Evolutionary conservation across 2,797 vertebrate species (phyloP), one percentile per base, ranked within the genome.

Genomic region (Molothrus aeneus): DNA sequence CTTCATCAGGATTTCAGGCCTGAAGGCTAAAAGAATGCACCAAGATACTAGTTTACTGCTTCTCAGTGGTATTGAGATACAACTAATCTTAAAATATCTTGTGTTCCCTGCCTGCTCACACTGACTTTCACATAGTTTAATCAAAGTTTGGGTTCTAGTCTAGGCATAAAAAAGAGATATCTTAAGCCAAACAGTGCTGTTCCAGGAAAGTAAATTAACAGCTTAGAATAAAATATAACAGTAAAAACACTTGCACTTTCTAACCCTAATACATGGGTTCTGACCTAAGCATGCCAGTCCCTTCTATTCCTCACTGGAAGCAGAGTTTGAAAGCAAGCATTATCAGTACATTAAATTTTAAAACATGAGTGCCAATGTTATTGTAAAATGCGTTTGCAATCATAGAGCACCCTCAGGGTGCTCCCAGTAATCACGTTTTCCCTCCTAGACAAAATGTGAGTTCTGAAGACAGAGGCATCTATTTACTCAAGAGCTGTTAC

Each of bases 321-420:
- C 40, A 11, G 59, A 86, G 32, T 87, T 63, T 85, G 82, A 68
- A 88, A 95, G 29, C 78, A 91, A 95, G 85, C 89, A 64, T 40
- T 73, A 81, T 53, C 40, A 57, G 47, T 80, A 84, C 60, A 92
- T 78, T 47, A 88, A 63, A 88, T 84, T 93, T 34, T 86, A 78
- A 93, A 89, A 60, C 63, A 19, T 8, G 31, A 92, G 19, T 70
- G 50, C 57, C 21, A 77, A 34, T 0, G 5, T 85, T 97, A 93
- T 13, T 95, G 83, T 79, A 84, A 81, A 86, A 64, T 51, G 40
- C 5, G 54, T 92, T 47, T 96, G 73, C 93, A 88, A 80, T 82
- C 74, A 80, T 2, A 50, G 4, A 40, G 38, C 73, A 80, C 53
- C 78, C 72, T 74, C 53, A 80, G 78, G 80, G 64, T 72, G 54